Base-by-base conservation (phyloP, 2,797 vertebrate species). In the Sebastes elongatus region DNA sequence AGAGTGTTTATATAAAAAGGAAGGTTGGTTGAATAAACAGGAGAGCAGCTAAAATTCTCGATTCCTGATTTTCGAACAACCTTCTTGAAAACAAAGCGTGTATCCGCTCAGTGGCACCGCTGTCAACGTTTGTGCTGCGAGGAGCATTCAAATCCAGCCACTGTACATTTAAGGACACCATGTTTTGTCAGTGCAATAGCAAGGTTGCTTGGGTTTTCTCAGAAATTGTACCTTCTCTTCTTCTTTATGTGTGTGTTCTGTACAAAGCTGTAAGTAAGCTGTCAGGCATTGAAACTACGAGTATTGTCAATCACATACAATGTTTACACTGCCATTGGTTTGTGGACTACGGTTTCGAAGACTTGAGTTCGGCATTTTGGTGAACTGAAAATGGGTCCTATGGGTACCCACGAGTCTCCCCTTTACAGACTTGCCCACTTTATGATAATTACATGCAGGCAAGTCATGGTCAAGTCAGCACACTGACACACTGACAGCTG, bases 231-330 rank as follows among this genome's bases (percentile, higher is more conserved):
- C 30, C 6, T 60, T 38, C 23, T 14, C n/a, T 52, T 69, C 18
- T 28, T 60, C 35, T 69, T 61, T 22, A 49, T 27, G 6, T 42
- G 23, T 46, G 25, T 46, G 13, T 22, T 16, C 8, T 35, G 8
- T 64, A 7, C 9, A 63, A 55, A n/a, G 30, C 5, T 56, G 18
- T 20, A 62, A n/a, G 13, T 53, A 42, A 69, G 8, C 1, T 10
- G 61, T 72, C 20, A 53, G 25, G 57, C 69, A 80, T 70, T 78
- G 64, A 84, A 86, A 80, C 80, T 64, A 71, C 42, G 71, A 79
- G 70, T 57, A 68, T 61, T 49, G 28, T 71, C 62, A 74, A 33
- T 83, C 22, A 56, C 28, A 53, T 65, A 35, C 33, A 35, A 35
- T 35, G 33, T 35, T 35, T 35, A 35, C 33, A 35, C 33, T 35